phyloP scores from a whole-genome alignment of 2,888 invertebrate species.

The Volucella bombylans region DNA sequence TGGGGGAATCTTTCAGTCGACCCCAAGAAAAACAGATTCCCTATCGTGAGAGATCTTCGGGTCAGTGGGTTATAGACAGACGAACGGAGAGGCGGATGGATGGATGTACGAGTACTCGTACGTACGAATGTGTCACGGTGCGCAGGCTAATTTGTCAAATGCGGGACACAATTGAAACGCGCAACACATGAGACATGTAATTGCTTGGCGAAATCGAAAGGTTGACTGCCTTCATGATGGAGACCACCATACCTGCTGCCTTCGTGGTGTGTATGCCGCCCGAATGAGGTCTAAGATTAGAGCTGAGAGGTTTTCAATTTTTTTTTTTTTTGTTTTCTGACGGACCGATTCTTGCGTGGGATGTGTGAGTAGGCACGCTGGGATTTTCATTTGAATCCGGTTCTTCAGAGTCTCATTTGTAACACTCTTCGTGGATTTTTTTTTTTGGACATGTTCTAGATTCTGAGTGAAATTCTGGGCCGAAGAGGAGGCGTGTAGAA shows the following conservation, averaged over 20 bases:
- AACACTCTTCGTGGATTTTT: constrained; percentile 43
- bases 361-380: constrained; percentile 55
- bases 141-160: constrained; percentile 39
- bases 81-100: neutral
- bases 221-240: constrained; percentile 41
- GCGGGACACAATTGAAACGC: constrained; percentile 28
- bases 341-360: constrained; percentile 31
- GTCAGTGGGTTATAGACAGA: constrained; percentile 25
- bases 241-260: constrained; percentile 8
- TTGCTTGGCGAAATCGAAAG: constrained; percentile 63
- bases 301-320: constrained; percentile 14
- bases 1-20: neutral
- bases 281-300: constrained; percentile 48
- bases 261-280: neutral
- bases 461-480: neutral
- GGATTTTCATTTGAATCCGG: constrained; percentile 49
- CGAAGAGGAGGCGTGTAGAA: constrained; percentile 17
- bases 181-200: neutral
- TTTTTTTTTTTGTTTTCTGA: constrained; percentile 13
- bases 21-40: constrained; percentile 42
- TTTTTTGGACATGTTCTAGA: constrained; percentile 1
- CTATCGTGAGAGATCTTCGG: constrained; percentile 26
- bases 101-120: neutral
- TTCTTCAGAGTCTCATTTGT: constrained; percentile 58
- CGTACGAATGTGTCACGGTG: constrained; percentile 23